A percentile compares a stretch with the other conserved stretches of the same genome.
These are phyloP conservation scores for Fulmarus glacialis DNA, from an alignment of 2,113 vertebrate species.

Conservation along the genomic window DNA sequence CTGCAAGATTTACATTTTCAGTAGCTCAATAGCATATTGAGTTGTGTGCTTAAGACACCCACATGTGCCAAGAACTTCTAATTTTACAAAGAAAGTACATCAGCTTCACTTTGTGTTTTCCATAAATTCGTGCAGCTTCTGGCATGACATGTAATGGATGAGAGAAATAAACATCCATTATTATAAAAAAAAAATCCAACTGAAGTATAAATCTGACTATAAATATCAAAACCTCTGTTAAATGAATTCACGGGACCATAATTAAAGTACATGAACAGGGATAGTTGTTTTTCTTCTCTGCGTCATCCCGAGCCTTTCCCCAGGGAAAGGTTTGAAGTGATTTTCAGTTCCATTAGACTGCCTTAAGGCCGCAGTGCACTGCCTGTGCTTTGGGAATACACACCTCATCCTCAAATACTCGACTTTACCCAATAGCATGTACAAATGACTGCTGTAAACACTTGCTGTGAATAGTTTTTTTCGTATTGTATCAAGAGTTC, in stretches of 20 bases:
- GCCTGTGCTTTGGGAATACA: neutral
- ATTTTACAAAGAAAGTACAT: neutral
- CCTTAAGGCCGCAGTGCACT: fast-evolving
- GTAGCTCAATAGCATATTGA: neutral
- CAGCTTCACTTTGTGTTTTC: neutral
- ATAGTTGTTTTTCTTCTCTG: neutral
- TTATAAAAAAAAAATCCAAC: neutral
- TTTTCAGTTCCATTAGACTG: neutral
- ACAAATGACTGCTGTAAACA: neutral
- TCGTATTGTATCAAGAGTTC: neutral
- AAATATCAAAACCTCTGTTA: neutral
- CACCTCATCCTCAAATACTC: fast-evolving
- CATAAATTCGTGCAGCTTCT: neutral
- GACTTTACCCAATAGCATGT: fast-evolving
- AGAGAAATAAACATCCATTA: neutral
- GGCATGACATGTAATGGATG: neutral
- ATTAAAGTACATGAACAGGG: neutral
- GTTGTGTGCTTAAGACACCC: neutral
- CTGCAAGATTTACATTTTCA: neutral
- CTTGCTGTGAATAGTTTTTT: neutral
- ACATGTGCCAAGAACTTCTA: neutral
- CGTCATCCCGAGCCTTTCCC: neutral
- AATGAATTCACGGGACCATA: neutral
- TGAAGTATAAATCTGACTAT: neutral
- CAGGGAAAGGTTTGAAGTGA: neutral